These are phyloP conservation scores for Marmota monax DNA, from an alignment of 2,113 vertebrate genomes.

Conservation along the genomic window DNA sequence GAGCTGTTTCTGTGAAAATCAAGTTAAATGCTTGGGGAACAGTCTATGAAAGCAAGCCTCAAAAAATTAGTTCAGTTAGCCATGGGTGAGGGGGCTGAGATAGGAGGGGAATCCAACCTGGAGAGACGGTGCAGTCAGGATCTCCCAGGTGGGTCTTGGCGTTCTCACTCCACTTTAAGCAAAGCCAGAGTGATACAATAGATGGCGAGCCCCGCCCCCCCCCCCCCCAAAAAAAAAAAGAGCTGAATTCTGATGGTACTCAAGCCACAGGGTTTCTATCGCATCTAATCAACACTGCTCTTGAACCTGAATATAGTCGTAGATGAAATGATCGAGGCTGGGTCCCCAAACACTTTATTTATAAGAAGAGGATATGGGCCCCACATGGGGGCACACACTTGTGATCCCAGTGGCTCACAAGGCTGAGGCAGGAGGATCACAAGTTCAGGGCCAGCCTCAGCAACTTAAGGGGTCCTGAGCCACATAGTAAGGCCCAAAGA, in stretches of 20 bases:
- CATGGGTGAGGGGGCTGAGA: background rate
- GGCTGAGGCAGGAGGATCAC: too few relatives aligned
- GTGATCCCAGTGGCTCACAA: too few relatives aligned
- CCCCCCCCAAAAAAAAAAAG: background rate
- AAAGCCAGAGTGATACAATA: background rate
- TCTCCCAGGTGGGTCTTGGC: background rate
- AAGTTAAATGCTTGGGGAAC: conserved; percentile 73
- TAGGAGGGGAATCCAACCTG: background rate
- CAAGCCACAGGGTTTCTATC: too few relatives aligned
- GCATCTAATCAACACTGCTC: background rate
- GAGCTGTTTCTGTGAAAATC: conserved; percentile 75
- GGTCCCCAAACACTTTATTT: conserved; percentile 57
- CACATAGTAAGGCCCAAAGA: too few relatives aligned
- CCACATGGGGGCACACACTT: too few relatives aligned
- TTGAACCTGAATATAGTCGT: background rate
- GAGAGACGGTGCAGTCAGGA: background rate
- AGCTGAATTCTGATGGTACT: background rate
- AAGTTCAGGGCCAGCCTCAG: too few relatives aligned
- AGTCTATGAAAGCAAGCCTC: conserved; percentile 34
- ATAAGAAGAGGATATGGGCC: background rate
- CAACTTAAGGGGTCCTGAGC: too few relatives aligned
- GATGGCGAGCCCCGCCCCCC: background rate
- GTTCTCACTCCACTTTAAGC: background rate
- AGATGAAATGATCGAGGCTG: background rate
- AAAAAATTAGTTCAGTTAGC: conserved; percentile 66